Base-by-base conservation (phyloP, 1,140 invertebrate species). In the Cydia strobilella region DNA sequence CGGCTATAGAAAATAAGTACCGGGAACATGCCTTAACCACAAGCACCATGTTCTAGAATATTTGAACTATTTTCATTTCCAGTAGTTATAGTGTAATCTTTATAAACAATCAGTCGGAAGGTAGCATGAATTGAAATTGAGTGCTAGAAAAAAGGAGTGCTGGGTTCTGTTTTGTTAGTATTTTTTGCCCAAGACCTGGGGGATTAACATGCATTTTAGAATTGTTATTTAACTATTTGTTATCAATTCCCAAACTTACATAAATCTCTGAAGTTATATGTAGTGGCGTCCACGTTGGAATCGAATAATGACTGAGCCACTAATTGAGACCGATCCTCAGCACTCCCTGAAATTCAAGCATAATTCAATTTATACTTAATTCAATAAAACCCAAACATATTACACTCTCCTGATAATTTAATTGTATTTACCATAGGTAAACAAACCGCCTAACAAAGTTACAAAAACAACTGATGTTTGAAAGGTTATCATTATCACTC, bases 331-430 rank as follows among this genome's bases (percentile, higher is more conserved):
- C 79, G 83, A 20, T 86, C 85, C 45, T 87, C 87, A 75, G 77
- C 76, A 76, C 84, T 85, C 45, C 81, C 90, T 91, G 86, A 75
- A 88, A 91, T 76, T 71, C 72, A 80, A 77, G 73, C 77, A 80
- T 90, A 90, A 92, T 90, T 89, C 54, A 89, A 90, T 90, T 90
- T 89, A 83, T 82, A 75, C 82, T 76, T 86, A 87, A 87, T 87
- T 85, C 75, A 87, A 86, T 84, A 84, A 82, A 72, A 63, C 79
- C n/a, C 72, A 54, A 76, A 48, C 75, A 74, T 71, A 54, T 78
- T 18, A 74, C 65, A 18, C 65, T 69, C 15, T 35, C 20, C 27
- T 39, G 77, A 79, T 84, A 87, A 87, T 85, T 83, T 75, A 81
- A 83, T 87, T 82, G 77, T 63, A 76, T 73, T 23, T n/a, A 15